Evolutionary conservation across 2,888 invertebrate genomes (phyloP).

Genomic region (Polymixis lichenea): DNA sequence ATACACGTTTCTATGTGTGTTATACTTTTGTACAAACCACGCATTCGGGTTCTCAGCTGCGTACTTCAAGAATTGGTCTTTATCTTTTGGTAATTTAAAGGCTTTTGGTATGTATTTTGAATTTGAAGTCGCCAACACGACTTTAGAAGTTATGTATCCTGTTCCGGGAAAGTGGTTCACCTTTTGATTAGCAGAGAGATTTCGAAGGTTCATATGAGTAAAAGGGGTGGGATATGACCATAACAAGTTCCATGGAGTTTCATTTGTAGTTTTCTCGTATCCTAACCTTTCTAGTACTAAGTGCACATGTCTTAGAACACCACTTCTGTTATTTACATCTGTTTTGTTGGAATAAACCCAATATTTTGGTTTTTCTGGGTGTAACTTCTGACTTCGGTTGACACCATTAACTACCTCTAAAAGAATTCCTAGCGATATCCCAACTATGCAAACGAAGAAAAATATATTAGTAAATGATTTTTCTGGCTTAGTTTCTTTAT

Average conservation of each 20-base stretch:
- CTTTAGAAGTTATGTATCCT: slow-evolving; percentile 98
- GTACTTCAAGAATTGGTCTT: slow-evolving; percentile 93
- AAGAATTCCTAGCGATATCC: slow-evolving; percentile 79
- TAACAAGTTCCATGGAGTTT: slow-evolving; percentile 94
- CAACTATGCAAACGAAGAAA: slow-evolving; percentile 81
- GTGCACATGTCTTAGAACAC: slow-evolving; percentile 95
- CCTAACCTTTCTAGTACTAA: slow-evolving; percentile 94
- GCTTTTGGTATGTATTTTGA: slow-evolving; percentile 96
- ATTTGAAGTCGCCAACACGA: slow-evolving; percentile 94
- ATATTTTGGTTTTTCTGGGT: slow-evolving; percentile 78
- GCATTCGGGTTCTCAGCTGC: slow-evolving; percentile 92
- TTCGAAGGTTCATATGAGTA: slow-evolving; percentile 86
- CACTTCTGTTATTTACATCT: slow-evolving; percentile 90
- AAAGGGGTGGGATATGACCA: slow-evolving; percentile 99
- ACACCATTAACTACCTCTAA: slow-evolving; percentile 79
- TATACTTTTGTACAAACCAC: slow-evolving; percentile 97
- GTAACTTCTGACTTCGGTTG: slow-evolving; percentile 68
- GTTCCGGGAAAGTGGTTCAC: slow-evolving; percentile 99
- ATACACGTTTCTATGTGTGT: slow-evolving; percentile 96
- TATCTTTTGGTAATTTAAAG: slow-evolving; percentile 95
- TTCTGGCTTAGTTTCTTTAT: slow-evolving; percentile 51
- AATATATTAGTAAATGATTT: slow-evolving; percentile 72
- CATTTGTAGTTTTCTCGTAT: slow-evolving; percentile 90
- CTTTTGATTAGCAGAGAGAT: slow-evolving; percentile 93
- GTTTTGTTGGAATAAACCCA: slow-evolving; percentile 91